A percentile compares a stretch with the other conserved stretches of the same genome.
These are phyloP conservation scores for Luscinia luscinia DNA, from an alignment of 2,797 vertebrate species.

Conservation along the genomic window DNA sequence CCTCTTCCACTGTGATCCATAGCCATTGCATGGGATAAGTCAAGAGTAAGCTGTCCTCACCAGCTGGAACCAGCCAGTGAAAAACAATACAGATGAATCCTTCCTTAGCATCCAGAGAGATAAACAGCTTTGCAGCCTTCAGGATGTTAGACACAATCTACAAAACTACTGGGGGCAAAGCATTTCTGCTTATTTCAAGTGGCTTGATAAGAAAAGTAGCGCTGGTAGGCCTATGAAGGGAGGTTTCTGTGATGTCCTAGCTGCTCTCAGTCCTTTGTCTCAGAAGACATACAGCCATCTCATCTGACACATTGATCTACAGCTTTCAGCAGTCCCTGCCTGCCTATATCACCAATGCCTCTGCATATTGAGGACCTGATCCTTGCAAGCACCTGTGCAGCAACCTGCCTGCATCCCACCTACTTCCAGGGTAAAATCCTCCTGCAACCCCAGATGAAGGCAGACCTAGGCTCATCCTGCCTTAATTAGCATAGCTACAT, in stretches of 20 bases:
- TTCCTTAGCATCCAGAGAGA: not conserved
- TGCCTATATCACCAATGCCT: not conserved
- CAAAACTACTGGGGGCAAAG: not conserved
- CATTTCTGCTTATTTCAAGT: not conserved
- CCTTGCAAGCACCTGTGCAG: not conserved
- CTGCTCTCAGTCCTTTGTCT: not conserved
- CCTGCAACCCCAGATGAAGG: not conserved
- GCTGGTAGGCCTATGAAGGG: fast-evolving
- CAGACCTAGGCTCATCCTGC: not conserved
- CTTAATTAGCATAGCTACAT: not conserved
- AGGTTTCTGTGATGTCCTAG: not conserved
- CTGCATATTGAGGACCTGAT: not conserved
- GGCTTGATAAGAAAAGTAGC: not conserved
- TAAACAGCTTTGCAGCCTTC: not conserved
- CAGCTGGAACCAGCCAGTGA: not conserved
- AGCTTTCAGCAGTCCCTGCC: not conserved
- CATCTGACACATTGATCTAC: not conserved
- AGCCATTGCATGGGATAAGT: not conserved
- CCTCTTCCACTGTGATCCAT: not conserved
- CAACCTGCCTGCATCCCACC: not conserved
- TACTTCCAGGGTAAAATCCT: not conserved
- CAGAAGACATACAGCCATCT: not conserved
- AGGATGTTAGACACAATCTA: not conserved
- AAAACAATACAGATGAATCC: not conserved
- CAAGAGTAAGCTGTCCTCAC: not conserved